Percentiles rank a stretch among this genome's conserved stretches.
Conservation (phyloP, 2,888 invertebrate genomes). For the Synanthedon myopaeformis region DNA sequence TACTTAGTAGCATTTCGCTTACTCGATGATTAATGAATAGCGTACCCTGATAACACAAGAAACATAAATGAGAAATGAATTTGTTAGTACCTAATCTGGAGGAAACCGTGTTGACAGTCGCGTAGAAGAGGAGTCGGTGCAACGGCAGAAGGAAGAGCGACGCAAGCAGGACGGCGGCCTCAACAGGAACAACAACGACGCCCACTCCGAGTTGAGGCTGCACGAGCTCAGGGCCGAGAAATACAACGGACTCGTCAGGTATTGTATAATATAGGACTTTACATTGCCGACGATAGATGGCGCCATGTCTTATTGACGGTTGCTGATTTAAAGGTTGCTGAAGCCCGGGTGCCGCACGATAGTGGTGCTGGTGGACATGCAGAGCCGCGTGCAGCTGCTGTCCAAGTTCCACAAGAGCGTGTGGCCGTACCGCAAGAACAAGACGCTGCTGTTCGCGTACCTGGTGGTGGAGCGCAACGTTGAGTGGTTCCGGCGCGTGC, state of each 20-base stretch:
- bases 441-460: conserved; percentile 94
- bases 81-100: background rate
- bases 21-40: no score
- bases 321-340: conserved; percentile 87
- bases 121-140: conserved; percentile 58
- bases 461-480: conserved; percentile 93
- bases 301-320: conserved; percentile 9
- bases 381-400: conserved; percentile 86
- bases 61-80: background rate
- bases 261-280: background rate
- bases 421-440: conserved; percentile 98
- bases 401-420: conserved; percentile 93
- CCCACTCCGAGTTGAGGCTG: conserved; percentile 78
- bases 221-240: conserved; percentile 95
- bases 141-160: conserved; percentile 67
- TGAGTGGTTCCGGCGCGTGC: conserved; percentile 91
- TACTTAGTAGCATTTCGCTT: no score
- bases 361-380: conserved; percentile 88
- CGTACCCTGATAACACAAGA: no score
- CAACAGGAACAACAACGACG: conserved; percentile 59
- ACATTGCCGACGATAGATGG: no score
- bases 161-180: conserved; percentile 62
- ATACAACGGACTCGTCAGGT: conserved; percentile 90
- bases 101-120: conserved; percentile 27
- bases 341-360: conserved; percentile 97